Evolutionary conservation across 2,113 vertebrate genomes (phyloP), one percentile per base, ranked within the genome.

Genomic region (Ceuthmochares aereus): DNA sequence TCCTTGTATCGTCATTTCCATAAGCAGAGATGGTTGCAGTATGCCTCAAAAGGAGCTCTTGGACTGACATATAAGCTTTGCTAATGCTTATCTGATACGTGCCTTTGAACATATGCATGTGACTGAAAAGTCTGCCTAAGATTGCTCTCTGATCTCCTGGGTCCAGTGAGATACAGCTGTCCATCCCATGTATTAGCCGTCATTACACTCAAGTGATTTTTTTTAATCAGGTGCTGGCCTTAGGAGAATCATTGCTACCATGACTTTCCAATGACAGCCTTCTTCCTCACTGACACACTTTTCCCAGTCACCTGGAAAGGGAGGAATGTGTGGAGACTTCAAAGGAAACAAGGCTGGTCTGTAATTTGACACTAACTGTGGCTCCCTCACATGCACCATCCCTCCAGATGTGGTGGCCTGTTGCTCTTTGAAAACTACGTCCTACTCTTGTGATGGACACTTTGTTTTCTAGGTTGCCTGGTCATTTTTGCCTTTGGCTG

Each of bases 51-150:
- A 67, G 26, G 29, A 87, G 15, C 18, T 84, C 87, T 78, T 68
- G 12, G 14, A 56, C 67, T 32, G 62, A 40, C 10, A 10, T 12
- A 19, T 12, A 19, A 25, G 14, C 19, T 12, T 73, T 86, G 21
- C 10, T 76, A 21, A 15, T 66, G 10, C 9, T 80, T 6, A 4
- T 54, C 7, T 47, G n/a, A 64, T 68, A 45, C 4, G 16, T 3
- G 1, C 18, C 20, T 95, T 78, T 72, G 47, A 67, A 43, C 0
- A 0, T 42, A 30, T 1, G 12, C 3, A 0, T 59, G 10, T 64
- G 9, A n/a, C 43, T 49, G 49, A 22, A 90, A 76, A 7, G 18
- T 64, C 26, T 83, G 7, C n/a, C 30, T 60, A 27, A 75, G 26
- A 18, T 82, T 79, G 8, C 19, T 42, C 15, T 75, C 49, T 36